phyloP scores from a whole-genome alignment of 2,113 vertebrate species.

The Isichthys henryi region DNA sequence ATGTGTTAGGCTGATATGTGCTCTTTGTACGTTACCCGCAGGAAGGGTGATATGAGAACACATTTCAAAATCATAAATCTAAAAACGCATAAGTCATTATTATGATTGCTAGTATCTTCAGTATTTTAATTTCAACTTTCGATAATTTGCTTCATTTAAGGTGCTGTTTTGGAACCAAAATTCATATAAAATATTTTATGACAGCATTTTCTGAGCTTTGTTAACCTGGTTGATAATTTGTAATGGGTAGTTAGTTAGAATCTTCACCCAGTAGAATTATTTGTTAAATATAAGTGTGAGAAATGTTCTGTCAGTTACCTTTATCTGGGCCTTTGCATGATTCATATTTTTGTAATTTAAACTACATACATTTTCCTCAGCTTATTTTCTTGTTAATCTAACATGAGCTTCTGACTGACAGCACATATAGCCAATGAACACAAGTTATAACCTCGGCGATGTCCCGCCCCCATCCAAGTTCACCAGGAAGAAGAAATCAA shows the following conservation, averaged over 20 bases:
- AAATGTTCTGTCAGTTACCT: neutral
- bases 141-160: neutral
- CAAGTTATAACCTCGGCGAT: neutral
- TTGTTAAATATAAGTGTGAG: neutral
- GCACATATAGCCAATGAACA: neutral
- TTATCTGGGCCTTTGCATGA: neutral
- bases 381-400: neutral
- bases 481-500: neutral
- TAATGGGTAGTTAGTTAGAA: neutral
- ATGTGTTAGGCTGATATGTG: neutral
- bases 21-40: neutral
- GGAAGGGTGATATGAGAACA: neutral
- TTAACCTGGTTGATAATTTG: neutral
- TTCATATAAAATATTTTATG: neutral
- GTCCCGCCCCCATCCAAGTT: neutral
- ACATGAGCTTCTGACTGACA: neutral
- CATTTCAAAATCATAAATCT: neutral
- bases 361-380: neutral
- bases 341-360: neutral
- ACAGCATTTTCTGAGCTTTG: neutral
- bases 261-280: neutral
- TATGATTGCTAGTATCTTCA: neutral
- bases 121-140: neutral
- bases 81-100: neutral
- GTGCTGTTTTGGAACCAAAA: neutral